Evolutionary conservation across 2,888 invertebrate genomes (phyloP), one percentile per base, ranked within the genome.

Genomic region (Craniophora ligustri): DNA sequence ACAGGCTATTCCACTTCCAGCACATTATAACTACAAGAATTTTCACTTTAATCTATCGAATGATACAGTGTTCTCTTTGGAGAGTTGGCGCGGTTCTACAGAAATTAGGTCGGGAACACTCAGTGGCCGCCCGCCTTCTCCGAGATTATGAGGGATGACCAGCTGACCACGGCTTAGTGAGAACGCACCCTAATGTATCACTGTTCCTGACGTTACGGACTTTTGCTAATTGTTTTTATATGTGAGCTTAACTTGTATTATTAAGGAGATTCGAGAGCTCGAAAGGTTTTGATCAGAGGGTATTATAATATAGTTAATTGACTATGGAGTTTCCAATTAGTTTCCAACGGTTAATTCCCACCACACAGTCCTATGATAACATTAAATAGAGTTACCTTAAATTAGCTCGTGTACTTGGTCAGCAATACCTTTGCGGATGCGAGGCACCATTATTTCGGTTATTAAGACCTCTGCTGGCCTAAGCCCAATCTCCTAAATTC

Each of bases 391-490:
- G 13, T 7, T 14, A 15, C 18, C 39, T 44, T 30, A 19, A 40
- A 40, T 45, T 59, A 26, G n/a, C 50, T 47, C 21, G 44, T 32
- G 13, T 48, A 36, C 46, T 41, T 51, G 41, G 5, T 26, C 34
- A 13, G 31, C 45, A 34, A 34, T 66, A 40, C 21, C 45, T 44
- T 49, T 40, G 42, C n/a, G n/a, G 32, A 42, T 32, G 19, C 41
- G 57, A 56, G 50, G 19, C 18, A 18, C 54, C 44, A 67, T 68
- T 62, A 62, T 39, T 49, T 51, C 42, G 36, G 30, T 54, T 40
- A 40, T 57, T 72, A 49, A 44, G 45, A 56, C 62, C 68, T 51
- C 63, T 53, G 53, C 56, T 56, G 30, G 36, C 61, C 28, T 13
- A 19, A 30, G 38, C 30, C 42, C 30, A 39, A 35, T 45, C 32